A percentile compares a stretch with the other conserved stretches of the same genome.
phyloP scores from a whole-genome alignment of 2,888 invertebrate genomes.

The Phyllotreta cruciferae region DNA sequence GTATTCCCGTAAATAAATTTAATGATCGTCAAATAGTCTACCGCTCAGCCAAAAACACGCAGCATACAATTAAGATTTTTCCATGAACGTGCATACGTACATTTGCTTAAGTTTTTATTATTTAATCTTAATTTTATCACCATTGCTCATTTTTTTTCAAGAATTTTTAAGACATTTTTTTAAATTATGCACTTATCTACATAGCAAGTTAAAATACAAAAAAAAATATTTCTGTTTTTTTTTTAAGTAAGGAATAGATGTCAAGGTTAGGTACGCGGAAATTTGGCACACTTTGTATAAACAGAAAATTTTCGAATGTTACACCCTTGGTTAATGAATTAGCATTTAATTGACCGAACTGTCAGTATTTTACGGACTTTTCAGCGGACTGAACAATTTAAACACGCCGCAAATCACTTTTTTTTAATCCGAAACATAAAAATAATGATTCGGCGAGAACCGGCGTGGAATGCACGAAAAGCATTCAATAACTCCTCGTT shows the following conservation, averaged over 20 bases:
- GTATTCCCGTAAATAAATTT: slow-evolving; percentile 12
- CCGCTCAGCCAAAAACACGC: slow-evolving; percentile 2
- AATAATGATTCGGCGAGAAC: slow-evolving; percentile 3
- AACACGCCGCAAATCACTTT: slow-evolving; percentile 8
- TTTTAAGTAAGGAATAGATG: slow-evolving; percentile 1
- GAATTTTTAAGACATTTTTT: too few relatives aligned
- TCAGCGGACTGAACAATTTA: background rate
- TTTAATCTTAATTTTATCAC: too few relatives aligned
- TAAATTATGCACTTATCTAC: too few relatives aligned
- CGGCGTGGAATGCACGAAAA: slow-evolving; percentile 4
- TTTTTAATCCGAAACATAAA: slow-evolving; percentile 4
- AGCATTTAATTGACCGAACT: slow-evolving; percentile 9
- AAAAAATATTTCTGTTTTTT: background rate
- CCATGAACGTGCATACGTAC: background rate
- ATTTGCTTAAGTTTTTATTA: too few relatives aligned
- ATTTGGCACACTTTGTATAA: slow-evolving; percentile 10
- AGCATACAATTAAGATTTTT: slow-evolving; percentile 10
- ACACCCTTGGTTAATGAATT: slow-evolving; percentile 17
- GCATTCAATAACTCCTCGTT: slow-evolving; percentile 13
- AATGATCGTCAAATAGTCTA: slow-evolving; percentile 5
- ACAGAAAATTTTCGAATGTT: slow-evolving; percentile 5
- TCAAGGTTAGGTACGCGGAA: slow-evolving; percentile 1
- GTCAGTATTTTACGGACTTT: slow-evolving; percentile 4
- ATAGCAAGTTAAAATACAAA: too few relatives aligned
- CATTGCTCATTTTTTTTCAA: too few relatives aligned